Percentiles rank a stretch among this genome's conserved stretches.
Evolutionary conservation across 2,797 vertebrate species (phyloP).

Genomic region (Scomberomorus guttatus): DNA sequence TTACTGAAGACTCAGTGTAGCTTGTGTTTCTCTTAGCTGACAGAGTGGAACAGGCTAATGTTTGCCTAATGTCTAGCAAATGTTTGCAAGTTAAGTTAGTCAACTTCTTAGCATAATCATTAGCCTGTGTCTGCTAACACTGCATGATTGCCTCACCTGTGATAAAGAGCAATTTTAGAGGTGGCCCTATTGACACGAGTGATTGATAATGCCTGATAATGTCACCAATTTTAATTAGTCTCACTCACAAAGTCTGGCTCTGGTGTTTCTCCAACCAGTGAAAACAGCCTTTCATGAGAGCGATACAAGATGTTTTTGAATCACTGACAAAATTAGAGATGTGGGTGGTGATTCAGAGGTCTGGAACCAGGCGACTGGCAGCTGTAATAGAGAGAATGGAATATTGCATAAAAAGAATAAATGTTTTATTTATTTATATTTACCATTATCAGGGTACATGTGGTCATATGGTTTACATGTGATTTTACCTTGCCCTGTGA

Average conservation of each 20-base stretch:
- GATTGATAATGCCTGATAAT: neutral
- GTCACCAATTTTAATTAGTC: neutral
- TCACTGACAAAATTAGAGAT: neutral
- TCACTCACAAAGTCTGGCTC: too few species aligned
- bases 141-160: too few species aligned
- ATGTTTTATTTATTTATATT: neutral
- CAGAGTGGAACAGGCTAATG: too few species aligned
- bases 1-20: too few species aligned
- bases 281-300: neutral
- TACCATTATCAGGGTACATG: neutral
- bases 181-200: too few species aligned
- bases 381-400: neutral
- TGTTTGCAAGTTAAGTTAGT: too few species aligned
- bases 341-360: constrained; percentile 1
- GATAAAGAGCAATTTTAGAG: neutral
- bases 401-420: neutral
- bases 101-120: neutral
- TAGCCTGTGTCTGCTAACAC: neutral
- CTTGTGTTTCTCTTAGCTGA: too few species aligned
- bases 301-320: neutral
- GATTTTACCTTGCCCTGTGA: neutral
- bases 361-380: neutral
- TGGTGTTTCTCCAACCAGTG: neutral
- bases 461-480: neutral
- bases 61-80: too few species aligned